Base-by-base conservation (phyloP, 2,797 vertebrate species). In the Pangasius larnaudii region DNA sequence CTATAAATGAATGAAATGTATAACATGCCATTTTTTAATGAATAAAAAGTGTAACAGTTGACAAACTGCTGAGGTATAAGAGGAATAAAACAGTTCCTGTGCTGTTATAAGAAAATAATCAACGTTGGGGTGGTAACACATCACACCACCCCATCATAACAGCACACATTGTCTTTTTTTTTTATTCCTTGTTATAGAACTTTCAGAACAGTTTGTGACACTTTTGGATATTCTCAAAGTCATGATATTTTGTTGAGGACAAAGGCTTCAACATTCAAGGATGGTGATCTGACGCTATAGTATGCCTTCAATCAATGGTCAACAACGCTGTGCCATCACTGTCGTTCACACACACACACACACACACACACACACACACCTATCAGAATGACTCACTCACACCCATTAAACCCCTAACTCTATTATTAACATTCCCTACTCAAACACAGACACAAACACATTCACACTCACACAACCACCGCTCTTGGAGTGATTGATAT, bases 221-320 rank as follows among this genome's bases (percentile, higher is more conserved):
- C 67, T 59, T 87, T 65, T 88, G 84, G 90, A 91, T 75, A 85
- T 91, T 88, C 88, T 86, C 39, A 93, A 88, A 93, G 94, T 92
- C 91, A 86, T 95, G 95, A 94, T 90, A 87, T 94, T 95, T 95
- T 92, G 69, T 91, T 90, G 92, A 81, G 71, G 77, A 86, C 91
- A 88, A 87, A 93, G 92, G 92, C 94, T n/a, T 92, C 95, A 96
- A 94, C 95, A 95, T 94, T 96, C 95, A 95, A 90, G 92, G 94
- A 95, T 95, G 94, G 93, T 93, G 93, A 91, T 96, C 95, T 90
- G 94, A 95, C 95, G 95, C 95, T 94, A 95, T 95, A 94, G 95
- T 94, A 94, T 94, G 95, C 95, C 94, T 94, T 95, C 93, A 96
- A 96, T 95, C 94, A 96, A 95, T 95, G 95, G 94, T 96, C 96